Percentiles rank a stretch among this genome's conserved stretches.
phyloP scores from a whole-genome alignment of 2,797 vertebrate genomes.

The Mus minutoides region DNA sequence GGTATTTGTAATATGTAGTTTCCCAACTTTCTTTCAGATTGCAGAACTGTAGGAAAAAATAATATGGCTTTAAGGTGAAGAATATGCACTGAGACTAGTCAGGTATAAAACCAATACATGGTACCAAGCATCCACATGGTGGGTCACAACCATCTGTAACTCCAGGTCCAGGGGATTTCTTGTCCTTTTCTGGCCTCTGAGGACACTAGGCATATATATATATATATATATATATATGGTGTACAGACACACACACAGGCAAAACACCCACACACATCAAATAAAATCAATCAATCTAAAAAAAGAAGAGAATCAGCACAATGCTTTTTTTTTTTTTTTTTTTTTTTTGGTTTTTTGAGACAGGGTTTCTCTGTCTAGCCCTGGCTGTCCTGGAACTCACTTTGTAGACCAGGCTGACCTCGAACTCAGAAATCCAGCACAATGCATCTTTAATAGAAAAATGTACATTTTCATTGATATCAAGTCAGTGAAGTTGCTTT shows the following conservation, averaged over 20 bases:
- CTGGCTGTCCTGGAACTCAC: too few species aligned
- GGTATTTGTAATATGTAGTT: slow-evolving; percentile 85
- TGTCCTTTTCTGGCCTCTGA: background rate
- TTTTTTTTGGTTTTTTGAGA: too few species aligned
- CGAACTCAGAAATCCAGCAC: too few species aligned
- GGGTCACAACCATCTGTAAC: background rate
- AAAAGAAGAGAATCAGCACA: background rate
- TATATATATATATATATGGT: too few species aligned
- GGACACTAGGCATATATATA: background rate
- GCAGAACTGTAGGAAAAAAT: slow-evolving; percentile 85
- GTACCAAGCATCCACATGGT: background rate
- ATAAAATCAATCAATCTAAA: background rate
- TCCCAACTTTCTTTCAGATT: slow-evolving; percentile 83
- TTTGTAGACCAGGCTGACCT: too few species aligned
- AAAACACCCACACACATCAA: background rate
- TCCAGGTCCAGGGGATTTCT: too few species aligned
- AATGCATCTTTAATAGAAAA: background rate
- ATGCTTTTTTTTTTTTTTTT: background rate
- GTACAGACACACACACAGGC: background rate
- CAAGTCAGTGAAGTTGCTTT: background rate
- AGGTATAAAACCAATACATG: background rate
- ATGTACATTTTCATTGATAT: background rate
- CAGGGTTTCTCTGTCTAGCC: too few species aligned
- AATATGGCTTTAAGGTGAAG: background rate
- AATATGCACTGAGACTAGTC: background rate